phyloP scores from a whole-genome alignment of 2,888 invertebrate species.

The Orchestes rusci region DNA sequence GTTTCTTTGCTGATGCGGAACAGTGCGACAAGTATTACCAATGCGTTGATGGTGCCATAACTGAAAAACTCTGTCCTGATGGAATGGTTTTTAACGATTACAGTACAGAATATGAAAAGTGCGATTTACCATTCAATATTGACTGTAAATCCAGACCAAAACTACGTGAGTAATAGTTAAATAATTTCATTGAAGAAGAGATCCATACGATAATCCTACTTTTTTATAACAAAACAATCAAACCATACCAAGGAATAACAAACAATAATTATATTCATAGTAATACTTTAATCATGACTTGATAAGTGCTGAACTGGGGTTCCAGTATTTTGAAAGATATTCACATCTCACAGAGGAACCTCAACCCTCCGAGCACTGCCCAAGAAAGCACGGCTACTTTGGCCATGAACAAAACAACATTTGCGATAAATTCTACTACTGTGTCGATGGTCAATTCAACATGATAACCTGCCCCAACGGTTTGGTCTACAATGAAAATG shows the following conservation, averaged over 20 bases:
- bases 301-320: too few relatives aligned
- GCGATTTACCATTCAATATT: slow-evolving; percentile 79
- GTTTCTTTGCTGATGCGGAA: slow-evolving; percentile 76
- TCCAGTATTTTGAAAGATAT: too few relatives aligned
- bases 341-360: slow-evolving; percentile 55
- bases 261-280: too few relatives aligned
- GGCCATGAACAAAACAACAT: slow-evolving; percentile 69
- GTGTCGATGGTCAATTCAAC: slow-evolving; percentile 83
- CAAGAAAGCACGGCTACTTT: slow-evolving; percentile 80
- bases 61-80: slow-evolving; percentile 77
- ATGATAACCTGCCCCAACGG: slow-evolving; percentile 85
- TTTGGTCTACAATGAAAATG: slow-evolving; percentile 79
- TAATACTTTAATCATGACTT: slow-evolving; percentile 1
- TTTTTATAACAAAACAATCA: too few relatives aligned
- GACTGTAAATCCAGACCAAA: slow-evolving; percentile 74
- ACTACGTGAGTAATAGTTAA: slow-evolving; percentile 58
- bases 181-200: too few relatives aligned
- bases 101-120: slow-evolving; percentile 73
- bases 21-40: slow-evolving; percentile 87
- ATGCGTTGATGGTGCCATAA: slow-evolving; percentile 66
- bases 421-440: slow-evolving; percentile 84
- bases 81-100: slow-evolving; percentile 88
- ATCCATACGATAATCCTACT: too few relatives aligned
- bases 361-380: slow-evolving; percentile 65
- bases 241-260: too few relatives aligned